These are phyloP conservation scores for Dasyurus viverrinus DNA, from an alignment of 2,113 vertebrate genomes.

Conservation along the genomic window DNA sequence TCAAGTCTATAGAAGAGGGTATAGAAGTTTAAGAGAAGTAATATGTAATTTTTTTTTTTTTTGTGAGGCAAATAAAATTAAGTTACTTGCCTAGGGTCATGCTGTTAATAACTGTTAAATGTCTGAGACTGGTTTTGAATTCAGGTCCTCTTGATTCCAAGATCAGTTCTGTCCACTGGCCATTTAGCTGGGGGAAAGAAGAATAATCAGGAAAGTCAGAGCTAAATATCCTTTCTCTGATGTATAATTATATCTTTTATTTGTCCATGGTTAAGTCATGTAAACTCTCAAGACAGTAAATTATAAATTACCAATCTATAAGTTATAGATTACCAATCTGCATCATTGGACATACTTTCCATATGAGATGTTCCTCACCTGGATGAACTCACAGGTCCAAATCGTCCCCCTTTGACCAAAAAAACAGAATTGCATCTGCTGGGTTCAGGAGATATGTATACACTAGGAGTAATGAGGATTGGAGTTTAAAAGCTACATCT, in stretches of 20 bases:
- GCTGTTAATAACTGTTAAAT: no score
- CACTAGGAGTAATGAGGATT: not conserved
- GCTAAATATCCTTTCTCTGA: not conserved
- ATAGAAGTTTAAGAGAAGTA: not conserved
- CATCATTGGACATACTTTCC: not conserved
- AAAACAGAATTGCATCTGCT: not conserved
- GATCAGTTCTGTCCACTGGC: no score
- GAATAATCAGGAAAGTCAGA: not conserved
- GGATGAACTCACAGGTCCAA: not conserved
- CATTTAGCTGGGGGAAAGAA: not conserved
- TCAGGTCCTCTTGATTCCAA: no score
- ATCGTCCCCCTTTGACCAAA: not conserved
- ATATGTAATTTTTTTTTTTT: no score
- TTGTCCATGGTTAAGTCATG: conserved; percentile 4
- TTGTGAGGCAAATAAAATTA: no score
- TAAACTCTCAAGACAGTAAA: conserved; percentile 1
- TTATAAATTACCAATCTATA: not conserved
- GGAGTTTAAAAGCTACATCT: conserved; percentile 41
- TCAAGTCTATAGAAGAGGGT: not conserved
- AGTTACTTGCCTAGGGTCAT: no score
- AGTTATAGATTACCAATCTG: not conserved
- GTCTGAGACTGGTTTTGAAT: no score
- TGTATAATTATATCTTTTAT: not conserved
- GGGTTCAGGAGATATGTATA: not conserved
- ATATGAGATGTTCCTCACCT: not conserved